Percentiles rank a stretch among this genome's conserved stretches.
Evolutionary conservation across 2,888 invertebrate species (phyloP).

Genomic region (Machimus atricapillus): DNA sequence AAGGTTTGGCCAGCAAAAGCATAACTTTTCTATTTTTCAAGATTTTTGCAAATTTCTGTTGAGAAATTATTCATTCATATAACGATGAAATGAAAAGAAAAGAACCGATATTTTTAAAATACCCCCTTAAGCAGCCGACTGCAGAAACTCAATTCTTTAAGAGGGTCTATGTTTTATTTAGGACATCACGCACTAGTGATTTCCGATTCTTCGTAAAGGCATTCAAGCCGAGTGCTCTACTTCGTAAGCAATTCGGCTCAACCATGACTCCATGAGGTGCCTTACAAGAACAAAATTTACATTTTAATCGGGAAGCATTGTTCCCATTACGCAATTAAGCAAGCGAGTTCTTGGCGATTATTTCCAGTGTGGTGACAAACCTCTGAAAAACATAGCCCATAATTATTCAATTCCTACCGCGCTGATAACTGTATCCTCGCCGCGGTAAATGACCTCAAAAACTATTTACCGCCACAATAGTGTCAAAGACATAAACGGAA

Average conservation of each 20-base stretch:
- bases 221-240: not conserved
- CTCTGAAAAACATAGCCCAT: not conserved
- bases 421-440: not conserved
- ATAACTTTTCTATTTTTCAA: too few relatives aligned
- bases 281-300: not conserved
- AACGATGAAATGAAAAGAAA: too few relatives aligned
- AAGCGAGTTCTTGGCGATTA: not conserved
- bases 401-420: not conserved
- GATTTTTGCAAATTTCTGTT: too few relatives aligned
- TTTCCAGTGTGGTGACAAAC: not conserved
- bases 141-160: too few relatives aligned
- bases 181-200: not conserved
- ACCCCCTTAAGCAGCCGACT: too few relatives aligned
- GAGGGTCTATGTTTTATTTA: not conserved
- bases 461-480: not conserved
- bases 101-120: too few relatives aligned
- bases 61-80: too few relatives aligned
- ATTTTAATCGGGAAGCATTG: slow-evolving; percentile 1
- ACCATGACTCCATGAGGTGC: not conserved
- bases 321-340: not conserved
- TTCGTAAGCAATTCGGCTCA: not conserved
- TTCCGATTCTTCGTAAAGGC: not conserved
- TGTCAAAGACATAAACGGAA: not conserved
- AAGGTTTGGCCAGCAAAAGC: too few relatives aligned
- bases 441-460: slow-evolving; percentile 26